phyloP scores from a whole-genome alignment of 1,140 invertebrate species.

The Drosophila parabipectinata region DNA sequence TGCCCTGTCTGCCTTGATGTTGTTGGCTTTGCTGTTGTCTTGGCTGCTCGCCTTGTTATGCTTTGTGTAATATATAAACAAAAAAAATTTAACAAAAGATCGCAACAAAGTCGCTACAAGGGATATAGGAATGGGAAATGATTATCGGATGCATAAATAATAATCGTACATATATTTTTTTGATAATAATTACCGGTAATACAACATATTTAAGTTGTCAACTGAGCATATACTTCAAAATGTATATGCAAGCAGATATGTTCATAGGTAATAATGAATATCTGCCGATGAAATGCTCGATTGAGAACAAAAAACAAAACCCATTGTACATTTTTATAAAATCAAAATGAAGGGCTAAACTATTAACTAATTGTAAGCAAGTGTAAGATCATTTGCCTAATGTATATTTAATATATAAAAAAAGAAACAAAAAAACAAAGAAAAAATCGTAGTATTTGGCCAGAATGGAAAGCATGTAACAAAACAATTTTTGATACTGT shows the following conservation, averaged over 20 bases:
- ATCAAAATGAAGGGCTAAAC: constrained; percentile 39
- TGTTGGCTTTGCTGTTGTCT: constrained; percentile 43
- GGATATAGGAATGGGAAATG: constrained; percentile 56
- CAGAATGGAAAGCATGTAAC: constrained; percentile 49
- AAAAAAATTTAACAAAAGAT: constrained; percentile 37
- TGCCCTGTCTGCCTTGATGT: constrained; percentile 50
- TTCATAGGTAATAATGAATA: constrained; percentile 12
- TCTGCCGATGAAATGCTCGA: constrained; percentile 15
- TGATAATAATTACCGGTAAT: constrained; percentile 67
- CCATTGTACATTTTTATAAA: constrained; percentile 62
- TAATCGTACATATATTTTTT: constrained; percentile 69
- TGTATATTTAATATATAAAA: constrained; percentile 45
- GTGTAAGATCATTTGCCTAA: constrained; percentile 45
- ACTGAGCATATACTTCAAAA: constrained; percentile 27
- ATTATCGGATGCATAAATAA: constrained; percentile 54
- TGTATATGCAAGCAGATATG: constrained; percentile 31
- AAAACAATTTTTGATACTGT: constrained; percentile 68
- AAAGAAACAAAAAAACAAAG: constrained; percentile 21
- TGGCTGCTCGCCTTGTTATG: constrained; percentile 56
- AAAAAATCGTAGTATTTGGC: constrained; percentile 54
- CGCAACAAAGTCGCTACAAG: constrained; percentile 42
- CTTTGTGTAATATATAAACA: constrained; percentile 59
- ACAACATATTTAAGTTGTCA: constrained; percentile 49
- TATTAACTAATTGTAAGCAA: constrained; percentile 78
- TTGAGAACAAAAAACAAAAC: constrained; percentile 25